These are phyloP conservation scores for Fistularia tabacaria DNA, from an alignment of 2,797 vertebrate species.

Conservation along the genomic window DNA sequence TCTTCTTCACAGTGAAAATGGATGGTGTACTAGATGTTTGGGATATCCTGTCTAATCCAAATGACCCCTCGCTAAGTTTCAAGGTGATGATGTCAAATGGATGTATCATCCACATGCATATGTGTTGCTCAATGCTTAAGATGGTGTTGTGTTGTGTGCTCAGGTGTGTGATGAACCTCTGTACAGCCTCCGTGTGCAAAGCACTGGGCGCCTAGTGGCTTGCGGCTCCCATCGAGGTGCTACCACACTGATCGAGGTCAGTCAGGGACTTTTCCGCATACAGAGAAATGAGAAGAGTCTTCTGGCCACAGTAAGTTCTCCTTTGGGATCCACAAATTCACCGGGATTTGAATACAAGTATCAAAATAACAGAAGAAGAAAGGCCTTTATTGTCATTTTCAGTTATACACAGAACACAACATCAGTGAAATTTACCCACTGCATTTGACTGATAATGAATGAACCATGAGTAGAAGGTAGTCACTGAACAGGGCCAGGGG, in stretches of 20 bases:
- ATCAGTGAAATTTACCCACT: too few species aligned
- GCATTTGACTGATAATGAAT: too few species aligned
- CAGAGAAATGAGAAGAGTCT: conserved; percentile 87
- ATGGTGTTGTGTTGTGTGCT: background rate
- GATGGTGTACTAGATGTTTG: conserved; percentile 87
- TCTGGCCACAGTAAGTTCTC: conserved; percentile 73
- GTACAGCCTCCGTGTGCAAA: conserved; percentile 83
- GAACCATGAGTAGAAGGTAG: too few species aligned
- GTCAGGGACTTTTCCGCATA: conserved; percentile 78
- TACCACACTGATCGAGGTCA: conserved; percentile 81
- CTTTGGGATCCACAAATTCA: background rate
- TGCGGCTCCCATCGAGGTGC: conserved; percentile 85
- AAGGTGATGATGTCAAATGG: conserved; percentile 71
- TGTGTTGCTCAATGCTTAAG: background rate
- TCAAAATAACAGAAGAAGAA: too few species aligned
- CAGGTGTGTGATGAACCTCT: conserved; percentile 89
- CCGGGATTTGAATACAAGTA: too few species aligned
- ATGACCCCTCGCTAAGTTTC: conserved; percentile 82
- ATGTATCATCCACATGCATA: background rate
- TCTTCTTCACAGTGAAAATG: conserved; percentile 88
- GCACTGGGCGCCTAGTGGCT: conserved; percentile 78
- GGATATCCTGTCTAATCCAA: conserved; percentile 93
- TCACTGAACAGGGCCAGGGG: too few species aligned
- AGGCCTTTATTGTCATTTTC: too few species aligned
- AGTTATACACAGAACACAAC: too few species aligned